Evolutionary conservation across 2,113 vertebrate genomes (phyloP), one percentile per base, ranked within the genome.

Genomic region (Gopherus evgoodei): DNA sequence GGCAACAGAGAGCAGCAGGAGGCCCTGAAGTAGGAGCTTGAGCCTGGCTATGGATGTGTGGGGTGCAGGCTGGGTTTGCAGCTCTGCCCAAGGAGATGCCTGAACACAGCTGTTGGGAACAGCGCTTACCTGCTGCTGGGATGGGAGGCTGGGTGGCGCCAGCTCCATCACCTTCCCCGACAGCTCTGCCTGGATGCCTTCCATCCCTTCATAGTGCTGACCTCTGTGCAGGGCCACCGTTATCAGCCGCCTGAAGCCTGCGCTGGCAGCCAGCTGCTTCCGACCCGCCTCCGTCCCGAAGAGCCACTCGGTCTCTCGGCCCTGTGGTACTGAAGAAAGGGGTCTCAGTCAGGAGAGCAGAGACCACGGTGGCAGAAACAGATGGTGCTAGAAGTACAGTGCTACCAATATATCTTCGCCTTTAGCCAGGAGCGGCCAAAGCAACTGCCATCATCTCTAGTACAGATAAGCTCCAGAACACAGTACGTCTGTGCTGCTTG

Each of bases 91-190:
- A 49, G 31, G 47, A 27, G 27, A 47, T 11, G 62, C 35, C 29
- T 50, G 27, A 38, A n/a, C 49, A 11, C 29, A 69, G 62, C 62
- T 8, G 65, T n/a, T 72, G 19, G 52, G 0, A 1, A 17, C 0
- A 2, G 35, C 13, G 19, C 42, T 97, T 98, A 99, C 99, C 99
- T 99, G 99, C 90, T 99, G 99, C 92, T 98, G 98, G 95, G 98
- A 82, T 22, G 99, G 98, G 97, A 99, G 99, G 85, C 99, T 98
- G 0, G 97, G 98, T 0, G 99, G 99, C 83, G 99, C 99, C 87
- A 99, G 97, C 90, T 99, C 99, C 99, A 99, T 99, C 95, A 99
- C 99, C 97, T 99, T 98, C n/a, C 98, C 98, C 0, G 99, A 99
- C 11, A 99, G 98, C 96, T 99, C 99, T 0, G 98, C 98, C 97